A percentile compares a stretch with the other conserved stretches of the same genome.
These are phyloP conservation scores for Acholoe squamosa DNA, from an alignment of 2,888 invertebrate species.

Conservation along the genomic window DNA sequence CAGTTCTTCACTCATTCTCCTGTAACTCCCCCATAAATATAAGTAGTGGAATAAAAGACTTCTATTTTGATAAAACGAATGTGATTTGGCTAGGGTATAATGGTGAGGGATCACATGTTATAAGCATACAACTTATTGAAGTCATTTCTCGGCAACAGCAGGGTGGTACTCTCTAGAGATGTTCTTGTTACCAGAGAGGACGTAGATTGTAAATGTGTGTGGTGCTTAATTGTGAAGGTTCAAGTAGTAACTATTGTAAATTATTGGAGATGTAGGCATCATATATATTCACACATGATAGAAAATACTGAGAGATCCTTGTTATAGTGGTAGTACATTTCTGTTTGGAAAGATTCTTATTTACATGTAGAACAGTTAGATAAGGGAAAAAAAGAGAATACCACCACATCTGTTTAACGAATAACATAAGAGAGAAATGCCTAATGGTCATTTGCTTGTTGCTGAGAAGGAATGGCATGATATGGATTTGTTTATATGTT, in stretches of 20 bases:
- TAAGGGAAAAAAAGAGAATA: not conserved
- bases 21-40: too few relatives aligned
- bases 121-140: not conserved
- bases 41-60: not conserved
- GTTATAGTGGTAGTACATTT: not conserved
- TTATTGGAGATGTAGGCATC: not conserved
- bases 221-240: not conserved
- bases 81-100: not conserved
- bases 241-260: slow-evolving; percentile 2
- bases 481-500: not conserved
- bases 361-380: not conserved
- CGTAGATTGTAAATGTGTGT: not conserved
- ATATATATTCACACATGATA: too few relatives aligned
- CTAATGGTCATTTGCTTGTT: not conserved
- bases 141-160: not conserved
- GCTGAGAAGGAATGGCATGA: not conserved
- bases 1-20: too few relatives aligned
- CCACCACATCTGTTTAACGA: not conserved
- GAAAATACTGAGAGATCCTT: not conserved
- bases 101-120: not conserved
- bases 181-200: not conserved
- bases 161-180: slow-evolving; percentile 24
- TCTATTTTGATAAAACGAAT: not conserved
- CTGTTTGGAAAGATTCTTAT: not conserved
- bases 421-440: not conserved